A percentile compares a stretch with the other conserved stretches of the same genome.
phyloP scores from a whole-genome alignment of 2,797 vertebrate species.

The Enteromius anoplus region DNA sequence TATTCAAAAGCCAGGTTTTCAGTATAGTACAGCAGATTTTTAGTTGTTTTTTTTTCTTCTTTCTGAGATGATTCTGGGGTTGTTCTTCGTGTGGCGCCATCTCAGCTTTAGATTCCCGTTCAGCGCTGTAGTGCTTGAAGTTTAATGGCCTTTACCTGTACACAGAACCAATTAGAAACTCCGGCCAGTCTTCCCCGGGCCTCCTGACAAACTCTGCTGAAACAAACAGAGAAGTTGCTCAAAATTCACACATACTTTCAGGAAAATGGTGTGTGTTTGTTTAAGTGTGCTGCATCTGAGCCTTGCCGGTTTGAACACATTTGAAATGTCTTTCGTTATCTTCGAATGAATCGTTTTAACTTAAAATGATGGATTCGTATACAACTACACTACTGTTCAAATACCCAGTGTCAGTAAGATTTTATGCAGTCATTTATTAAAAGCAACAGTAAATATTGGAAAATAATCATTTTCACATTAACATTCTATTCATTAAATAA shows the following conservation, averaged over 20 bases:
- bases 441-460: neutral
- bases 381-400: neutral
- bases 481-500: neutral
- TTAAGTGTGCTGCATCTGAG: conserved; percentile 58
- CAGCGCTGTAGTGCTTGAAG: conserved; percentile 72
- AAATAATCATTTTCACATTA: neutral
- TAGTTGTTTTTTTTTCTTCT: conserved; percentile 49
- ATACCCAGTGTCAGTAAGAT: neutral
- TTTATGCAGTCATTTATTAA: neutral
- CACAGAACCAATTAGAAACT: conserved; percentile 86
- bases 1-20: conserved; percentile 84
- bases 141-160: conserved; percentile 85
- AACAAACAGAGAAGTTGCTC: conserved; percentile 57
- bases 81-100: conserved; percentile 81
- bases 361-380: neutral
- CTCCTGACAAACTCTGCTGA: conserved; percentile 87
- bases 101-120: conserved; percentile 72
- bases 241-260: conserved; percentile 7
- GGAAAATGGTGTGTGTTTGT: neutral
- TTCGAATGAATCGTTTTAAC: neutral
- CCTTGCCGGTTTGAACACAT: neutral
- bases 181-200: conserved; percentile 87
- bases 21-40: conserved; percentile 88
- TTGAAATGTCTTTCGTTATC: neutral
- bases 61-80: conserved; percentile 83